Conservation (phyloP, 2,797 vertebrate species). For the Aselliscus stoliczkanus region DNA sequence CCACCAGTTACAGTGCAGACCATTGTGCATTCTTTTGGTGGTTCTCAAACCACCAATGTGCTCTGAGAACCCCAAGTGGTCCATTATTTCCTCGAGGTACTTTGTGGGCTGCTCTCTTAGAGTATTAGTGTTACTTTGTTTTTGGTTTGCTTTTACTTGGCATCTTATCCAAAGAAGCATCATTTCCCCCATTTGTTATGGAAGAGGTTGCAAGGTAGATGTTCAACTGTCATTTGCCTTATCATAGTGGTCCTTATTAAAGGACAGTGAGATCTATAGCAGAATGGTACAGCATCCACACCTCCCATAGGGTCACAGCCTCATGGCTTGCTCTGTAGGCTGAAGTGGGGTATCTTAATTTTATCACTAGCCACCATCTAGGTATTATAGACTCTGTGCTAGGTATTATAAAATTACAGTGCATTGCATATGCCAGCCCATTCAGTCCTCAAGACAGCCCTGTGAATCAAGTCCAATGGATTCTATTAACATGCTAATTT, state of each 20-base stretch:
- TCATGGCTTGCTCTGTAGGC: not conserved
- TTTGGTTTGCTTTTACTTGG: slow-evolving; percentile 18
- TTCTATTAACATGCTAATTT: not conserved
- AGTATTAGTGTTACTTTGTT: not conserved
- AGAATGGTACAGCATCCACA: not conserved
- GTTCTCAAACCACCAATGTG: not conserved
- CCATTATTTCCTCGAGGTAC: not conserved
- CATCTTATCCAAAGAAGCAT: not conserved
- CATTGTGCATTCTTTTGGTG: not conserved
- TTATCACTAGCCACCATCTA: not conserved
- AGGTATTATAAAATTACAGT: not conserved
- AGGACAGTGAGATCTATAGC: not conserved
- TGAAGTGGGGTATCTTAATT: slow-evolving; percentile 9
- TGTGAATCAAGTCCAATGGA: not conserved
- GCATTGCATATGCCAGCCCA: not conserved
- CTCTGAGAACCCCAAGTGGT: not conserved
- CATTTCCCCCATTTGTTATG: not conserved
- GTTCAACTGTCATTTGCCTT: not conserved
- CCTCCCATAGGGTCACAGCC: not conserved
- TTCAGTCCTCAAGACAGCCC: not conserved
- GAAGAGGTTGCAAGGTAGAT: not conserved
- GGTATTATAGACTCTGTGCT: not conserved
- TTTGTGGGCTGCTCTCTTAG: not conserved
- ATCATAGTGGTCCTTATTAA: not conserved
- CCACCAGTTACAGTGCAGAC: not conserved